Evolutionary conservation across 1,140 invertebrate genomes (phyloP).

Genomic region (Drosophila pseudoobscura): DNA sequence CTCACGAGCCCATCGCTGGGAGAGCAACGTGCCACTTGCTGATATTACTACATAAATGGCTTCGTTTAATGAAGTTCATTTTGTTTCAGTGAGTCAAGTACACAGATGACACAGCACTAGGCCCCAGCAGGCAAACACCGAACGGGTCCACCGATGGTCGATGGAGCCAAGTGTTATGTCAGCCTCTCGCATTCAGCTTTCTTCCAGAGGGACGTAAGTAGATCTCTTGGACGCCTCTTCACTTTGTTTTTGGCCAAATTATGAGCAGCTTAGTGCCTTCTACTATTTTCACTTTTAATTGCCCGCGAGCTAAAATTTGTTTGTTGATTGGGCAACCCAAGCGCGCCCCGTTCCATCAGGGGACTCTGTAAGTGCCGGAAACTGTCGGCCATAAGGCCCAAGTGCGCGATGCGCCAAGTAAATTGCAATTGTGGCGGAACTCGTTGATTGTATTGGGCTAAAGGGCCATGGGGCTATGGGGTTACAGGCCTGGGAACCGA

Average conservation of each 20-base stretch:
- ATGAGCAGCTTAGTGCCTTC: constrained; percentile 7
- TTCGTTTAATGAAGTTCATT: constrained; percentile 67
- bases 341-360: constrained; percentile 1
- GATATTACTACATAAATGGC: constrained; percentile 19
- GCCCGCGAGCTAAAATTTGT: constrained; percentile 44
- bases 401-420: background rate
- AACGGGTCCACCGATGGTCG: background rate
- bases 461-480: background rate
- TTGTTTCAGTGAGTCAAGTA: constrained; percentile 6
- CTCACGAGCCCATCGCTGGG: constrained; percentile 16
- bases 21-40: constrained; percentile 15
- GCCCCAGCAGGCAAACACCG: constrained; percentile 23
- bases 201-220: constrained; percentile 1
- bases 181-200: constrained; percentile 17
- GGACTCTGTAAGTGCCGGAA: constrained; percentile 49
- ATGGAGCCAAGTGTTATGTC: constrained; percentile 47
- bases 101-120: constrained; percentile 31
- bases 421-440: constrained; percentile 61
- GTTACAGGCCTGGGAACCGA: constrained; percentile 24
- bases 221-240: constrained; percentile 24
- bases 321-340: constrained; percentile 53
- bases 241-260: constrained; percentile 20
- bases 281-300: constrained; percentile 70
- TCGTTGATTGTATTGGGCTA: constrained; percentile 39
- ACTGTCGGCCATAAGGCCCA: constrained; percentile 13